These are phyloP conservation scores for Meles meles DNA, from an alignment of 2,113 vertebrate genomes.

Conservation along the genomic window DNA sequence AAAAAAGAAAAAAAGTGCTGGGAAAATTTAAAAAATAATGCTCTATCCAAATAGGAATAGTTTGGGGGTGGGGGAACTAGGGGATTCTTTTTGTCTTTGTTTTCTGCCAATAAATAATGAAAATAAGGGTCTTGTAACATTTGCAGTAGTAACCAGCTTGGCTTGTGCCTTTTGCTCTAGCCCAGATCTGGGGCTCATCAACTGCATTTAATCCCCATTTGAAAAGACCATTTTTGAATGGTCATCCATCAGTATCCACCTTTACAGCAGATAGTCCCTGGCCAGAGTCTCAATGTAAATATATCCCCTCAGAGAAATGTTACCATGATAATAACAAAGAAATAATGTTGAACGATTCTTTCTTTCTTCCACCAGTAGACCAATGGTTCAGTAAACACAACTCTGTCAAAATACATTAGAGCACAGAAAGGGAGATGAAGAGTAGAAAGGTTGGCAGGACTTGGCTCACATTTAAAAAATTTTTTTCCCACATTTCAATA, in stretches of 20 bases:
- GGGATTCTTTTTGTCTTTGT: not conserved
- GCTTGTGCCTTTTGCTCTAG: not conserved
- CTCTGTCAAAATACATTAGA: not conserved
- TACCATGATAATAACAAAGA: not conserved
- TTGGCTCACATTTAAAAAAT: not conserved
- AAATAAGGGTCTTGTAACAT: constrained; percentile 49
- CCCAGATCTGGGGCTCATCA: not conserved
- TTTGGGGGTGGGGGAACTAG: not conserved
- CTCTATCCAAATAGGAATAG: not conserved
- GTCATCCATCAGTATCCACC: constrained; percentile 25
- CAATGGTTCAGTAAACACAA: not conserved
- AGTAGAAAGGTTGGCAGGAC: not conserved
- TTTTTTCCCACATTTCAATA: constrained; percentile 18
- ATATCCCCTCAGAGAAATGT: not conserved
- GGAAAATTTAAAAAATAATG: not conserved
- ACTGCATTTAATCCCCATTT: not conserved
- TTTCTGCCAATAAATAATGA: constrained; percentile 78
- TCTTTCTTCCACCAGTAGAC: not conserved
- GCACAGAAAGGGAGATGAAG: constrained; percentile 40
- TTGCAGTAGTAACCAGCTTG: not conserved
- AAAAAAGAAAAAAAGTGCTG: not conserved
- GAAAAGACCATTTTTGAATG: not conserved
- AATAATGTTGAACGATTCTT: not conserved
- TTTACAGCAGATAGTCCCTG: constrained; percentile 77
- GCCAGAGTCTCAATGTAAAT: not conserved